Base-by-base conservation (phyloP, 2,888 invertebrate genomes). In the Megalurothrips usitatus region DNA sequence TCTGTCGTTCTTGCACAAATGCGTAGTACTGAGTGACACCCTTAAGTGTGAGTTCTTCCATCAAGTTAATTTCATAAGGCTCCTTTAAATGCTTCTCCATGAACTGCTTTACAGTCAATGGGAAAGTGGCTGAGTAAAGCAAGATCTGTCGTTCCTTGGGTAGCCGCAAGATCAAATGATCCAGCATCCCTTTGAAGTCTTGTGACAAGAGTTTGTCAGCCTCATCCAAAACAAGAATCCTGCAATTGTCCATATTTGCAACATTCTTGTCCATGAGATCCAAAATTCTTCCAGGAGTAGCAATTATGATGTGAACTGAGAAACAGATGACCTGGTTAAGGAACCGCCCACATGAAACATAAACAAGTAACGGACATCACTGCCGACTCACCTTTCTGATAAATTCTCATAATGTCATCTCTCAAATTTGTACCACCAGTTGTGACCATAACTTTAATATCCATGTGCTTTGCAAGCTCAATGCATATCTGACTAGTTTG, bases 21-120 rank as follows among this genome's bases (percentile, higher is more conserved):
- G 99, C 99, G 89, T 99, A 99, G 91, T 99, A 99, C 90, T 99
- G 99, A 86, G 99, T 99, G 84, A 99, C 98, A 88, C 99, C 99
- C 88, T 99, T 98, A 84, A 99, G 89, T 83, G 99, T 99, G 86
- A 99, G 90, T 88, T 99, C 99, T 87, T 99, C 99, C 99, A 99
- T 99, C 87, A 99, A 91, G 89, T 99, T 99, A 86, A 99, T 99
- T 90, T 99, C 99, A 87, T 99, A 98, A n/a, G 99, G 98, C 88
- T 96, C 94, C 86, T 94, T 92, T 89, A 99, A 92, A 88, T 99
- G 97, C 89, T 98, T 98, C 88, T 95, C 94, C 98, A 99, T 99
- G 88, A 99, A 99, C 87, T 97, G 94, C 89, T 98, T 97, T 78
- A 99, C 99, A 85, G 98, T 98, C 84, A 98, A 90, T 83, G 99